Conservation (phyloP, 2,888 invertebrate species). For the Acleris sparsana region DNA sequence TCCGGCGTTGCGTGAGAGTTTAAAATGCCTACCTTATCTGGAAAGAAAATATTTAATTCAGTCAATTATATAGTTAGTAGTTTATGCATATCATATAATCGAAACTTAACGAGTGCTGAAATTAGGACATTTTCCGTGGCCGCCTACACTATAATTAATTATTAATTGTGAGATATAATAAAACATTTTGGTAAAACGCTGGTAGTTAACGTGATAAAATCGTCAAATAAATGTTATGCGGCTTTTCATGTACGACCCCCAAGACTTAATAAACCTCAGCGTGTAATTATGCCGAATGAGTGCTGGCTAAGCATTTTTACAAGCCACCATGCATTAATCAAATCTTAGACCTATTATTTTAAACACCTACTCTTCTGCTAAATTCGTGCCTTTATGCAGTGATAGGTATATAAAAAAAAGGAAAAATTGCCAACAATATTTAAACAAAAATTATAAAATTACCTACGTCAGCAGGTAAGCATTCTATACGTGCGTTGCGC, state of each 20-base stretch:
- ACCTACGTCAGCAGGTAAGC: neutral
- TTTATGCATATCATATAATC: too few relatives aligned
- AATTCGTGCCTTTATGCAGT: too few relatives aligned
- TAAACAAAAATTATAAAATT: too few relatives aligned
- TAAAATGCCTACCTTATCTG: neutral
- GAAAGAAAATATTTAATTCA: too few relatives aligned
- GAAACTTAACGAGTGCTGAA: too few relatives aligned
- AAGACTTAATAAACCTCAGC: conserved; percentile 28
- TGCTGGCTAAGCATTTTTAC: conserved; percentile 10
- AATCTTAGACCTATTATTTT: too few relatives aligned
- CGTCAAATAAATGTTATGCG: conserved; percentile 22
- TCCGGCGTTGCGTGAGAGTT: too few relatives aligned
- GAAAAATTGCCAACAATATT: too few relatives aligned
- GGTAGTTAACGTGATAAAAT: conserved; percentile 21
- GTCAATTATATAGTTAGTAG: too few relatives aligned
- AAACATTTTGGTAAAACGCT: conserved; percentile 12
- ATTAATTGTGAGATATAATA: conserved; percentile 22
- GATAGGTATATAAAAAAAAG: too few relatives aligned
- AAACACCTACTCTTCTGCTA: too few relatives aligned
- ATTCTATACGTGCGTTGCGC: neutral
- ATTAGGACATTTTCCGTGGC: conserved; percentile 4
- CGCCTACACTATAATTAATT: neutral
- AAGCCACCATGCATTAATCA: conserved; percentile 3
- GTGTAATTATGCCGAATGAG: conserved; percentile 29
- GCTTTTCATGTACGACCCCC: conserved; percentile 28